Percentiles rank a stretch among this genome's conserved stretches.
Conservation (phyloP, 2,797 vertebrate genomes). For the Galaxias olidus region DNA sequence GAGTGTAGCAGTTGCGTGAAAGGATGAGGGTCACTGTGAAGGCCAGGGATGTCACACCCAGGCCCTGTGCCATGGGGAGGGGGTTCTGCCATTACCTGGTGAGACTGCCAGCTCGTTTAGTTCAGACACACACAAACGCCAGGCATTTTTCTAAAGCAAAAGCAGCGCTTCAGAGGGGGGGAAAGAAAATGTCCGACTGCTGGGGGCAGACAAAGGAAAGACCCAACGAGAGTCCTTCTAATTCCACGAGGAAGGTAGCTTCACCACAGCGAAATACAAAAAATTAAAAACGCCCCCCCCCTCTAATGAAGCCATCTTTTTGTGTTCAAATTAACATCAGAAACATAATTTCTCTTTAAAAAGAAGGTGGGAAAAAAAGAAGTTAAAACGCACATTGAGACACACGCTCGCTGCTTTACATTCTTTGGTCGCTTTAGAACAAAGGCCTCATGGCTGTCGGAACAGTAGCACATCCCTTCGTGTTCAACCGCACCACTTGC, state of each 20-base stretch:
- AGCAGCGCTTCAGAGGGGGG: background rate
- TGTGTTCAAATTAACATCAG: background rate
- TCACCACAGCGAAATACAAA: background rate
- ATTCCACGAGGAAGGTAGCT: background rate
- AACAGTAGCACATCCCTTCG: no score
- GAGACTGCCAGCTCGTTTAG: background rate
- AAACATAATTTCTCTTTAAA: background rate
- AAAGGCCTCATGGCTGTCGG: no score
- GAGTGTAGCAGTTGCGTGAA: background rate
- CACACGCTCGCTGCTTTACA: no score
- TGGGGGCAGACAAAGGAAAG: no score
- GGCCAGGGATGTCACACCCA: constrained; percentile 3
- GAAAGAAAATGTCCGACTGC: no score
- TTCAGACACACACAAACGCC: background rate
- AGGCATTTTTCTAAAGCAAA: background rate
- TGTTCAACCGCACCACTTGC: no score
- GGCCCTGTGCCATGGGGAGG: background rate
- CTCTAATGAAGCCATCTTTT: constrained; percentile 6
- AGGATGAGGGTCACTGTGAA: background rate
- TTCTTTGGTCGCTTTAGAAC: no score
- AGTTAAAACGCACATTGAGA: no score
- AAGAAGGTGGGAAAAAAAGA: background rate
- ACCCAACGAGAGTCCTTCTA: no score
- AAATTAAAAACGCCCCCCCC: constrained; percentile 2
- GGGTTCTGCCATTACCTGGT: background rate